Base-by-base conservation (phyloP, 2,888 invertebrate species). In the Monoplex corrugatus region DNA sequence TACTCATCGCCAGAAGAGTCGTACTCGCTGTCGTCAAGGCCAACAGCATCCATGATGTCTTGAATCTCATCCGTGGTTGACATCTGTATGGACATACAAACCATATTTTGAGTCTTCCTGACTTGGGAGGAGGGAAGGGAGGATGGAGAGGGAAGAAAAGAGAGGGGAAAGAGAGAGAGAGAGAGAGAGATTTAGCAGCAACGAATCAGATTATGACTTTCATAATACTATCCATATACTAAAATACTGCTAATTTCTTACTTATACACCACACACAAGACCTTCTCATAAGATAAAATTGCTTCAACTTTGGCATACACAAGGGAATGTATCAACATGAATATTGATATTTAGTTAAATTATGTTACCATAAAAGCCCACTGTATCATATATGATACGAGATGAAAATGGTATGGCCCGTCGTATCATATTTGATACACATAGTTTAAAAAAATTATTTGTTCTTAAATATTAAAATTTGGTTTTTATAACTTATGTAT, bases 21-120 rank as follows among this genome's bases (percentile, higher is more conserved):
- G 10, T 80, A 80, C 40, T 82, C 82, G 82, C 82, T 82, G 82
- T 82, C 82, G 28, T 82, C 44, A 44, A 32, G 44, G 44, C 44
- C 82, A 82, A 82, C 32, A 82, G 43, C 45, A 32, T 82, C 82
- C 44, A 82, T 44, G 45, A 63, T 63, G 63, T 63, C 63, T 63
- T 63, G 16, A 45, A 82, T 82, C 13, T 44, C 32, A 6, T 23
- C 82, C 5, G 82, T 45, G 32, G 45, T 82, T 82, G 82, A 82
- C 44, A 82, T 82, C 82, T 82, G 82, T 82, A 82, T 3, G 38
- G 80, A 80, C 68, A 68, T 28, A 68, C 68, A 68, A 68, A 68
- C n/a, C n/a, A n/a, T 68, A 75, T 38, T 75, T 75, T 75, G 75
- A 75, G 75, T 75, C 75, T 75, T 38, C 75, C 13, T 35, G 38